Evolutionary conservation across 2,113 vertebrate species (phyloP).

Genomic region (Rhabdomys dilectus): DNA sequence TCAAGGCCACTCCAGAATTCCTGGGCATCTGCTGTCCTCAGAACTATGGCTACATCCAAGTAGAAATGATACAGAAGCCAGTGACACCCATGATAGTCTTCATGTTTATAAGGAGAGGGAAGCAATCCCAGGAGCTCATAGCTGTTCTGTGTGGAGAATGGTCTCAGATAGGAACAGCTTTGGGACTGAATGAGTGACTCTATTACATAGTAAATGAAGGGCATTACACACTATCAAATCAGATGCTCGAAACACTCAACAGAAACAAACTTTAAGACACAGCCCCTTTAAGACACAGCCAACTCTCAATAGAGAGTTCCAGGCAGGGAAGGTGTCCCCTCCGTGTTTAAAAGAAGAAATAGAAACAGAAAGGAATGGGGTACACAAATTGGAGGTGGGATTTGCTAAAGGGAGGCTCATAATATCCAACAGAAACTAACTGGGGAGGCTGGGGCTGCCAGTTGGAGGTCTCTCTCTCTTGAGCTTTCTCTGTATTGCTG

Average conservation of each 20-base stretch:
- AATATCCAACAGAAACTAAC: background rate
- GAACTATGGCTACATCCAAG: background rate
- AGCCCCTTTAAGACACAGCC: background rate
- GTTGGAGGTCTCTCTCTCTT: background rate
- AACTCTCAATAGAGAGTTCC: background rate
- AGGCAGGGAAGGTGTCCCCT: background rate
- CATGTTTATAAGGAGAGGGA: background rate
- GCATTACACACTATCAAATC: background rate
- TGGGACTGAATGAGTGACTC: background rate
- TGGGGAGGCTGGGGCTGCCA: no score
- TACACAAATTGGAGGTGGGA: no score
- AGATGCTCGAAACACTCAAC: background rate
- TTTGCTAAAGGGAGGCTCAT: background rate
- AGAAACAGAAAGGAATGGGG: background rate
- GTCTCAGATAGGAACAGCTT: background rate
- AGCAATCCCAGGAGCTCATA: background rate
- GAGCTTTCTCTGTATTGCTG: background rate
- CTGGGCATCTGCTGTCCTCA: background rate
- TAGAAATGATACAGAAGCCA: background rate
- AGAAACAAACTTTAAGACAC: background rate
- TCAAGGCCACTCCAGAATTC: background rate
- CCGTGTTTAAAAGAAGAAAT: background rate
- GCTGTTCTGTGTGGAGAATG: background rate
- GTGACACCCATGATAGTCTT: fast-evolving
- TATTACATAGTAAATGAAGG: background rate